Evolutionary conservation across 1,140 invertebrate species (phyloP).

Genomic region (Drosophila ogumai): DNA sequence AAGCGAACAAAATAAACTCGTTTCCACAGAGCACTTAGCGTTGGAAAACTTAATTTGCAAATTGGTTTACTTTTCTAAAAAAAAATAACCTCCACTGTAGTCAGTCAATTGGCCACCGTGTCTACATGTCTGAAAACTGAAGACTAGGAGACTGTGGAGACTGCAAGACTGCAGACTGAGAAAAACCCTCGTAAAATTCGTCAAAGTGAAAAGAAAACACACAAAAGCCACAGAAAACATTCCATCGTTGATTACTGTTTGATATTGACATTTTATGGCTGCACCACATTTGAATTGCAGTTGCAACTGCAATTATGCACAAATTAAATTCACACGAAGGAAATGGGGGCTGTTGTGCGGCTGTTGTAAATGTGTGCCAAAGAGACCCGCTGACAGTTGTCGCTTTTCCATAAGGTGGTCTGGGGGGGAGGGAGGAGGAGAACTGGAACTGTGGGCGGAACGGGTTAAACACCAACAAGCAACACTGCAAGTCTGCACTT

Average conservation of each 20-base stretch:
- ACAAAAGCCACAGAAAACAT: conserved; percentile 38
- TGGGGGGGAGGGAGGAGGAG: background rate
- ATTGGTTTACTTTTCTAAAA: conserved; percentile 63
- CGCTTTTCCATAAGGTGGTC: conserved; percentile 21
- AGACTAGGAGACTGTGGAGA: background rate
- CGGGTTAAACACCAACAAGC: conserved; percentile 35
- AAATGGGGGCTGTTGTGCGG: conserved; percentile 16
- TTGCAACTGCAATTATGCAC: conserved; percentile 72
- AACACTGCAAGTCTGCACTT: conserved; percentile 44
- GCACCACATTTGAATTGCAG: conserved; percentile 30
- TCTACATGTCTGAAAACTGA: conserved; percentile 45
- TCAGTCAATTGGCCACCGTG: conserved; percentile 33
- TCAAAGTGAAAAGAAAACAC: conserved; percentile 49
- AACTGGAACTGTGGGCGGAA: conserved; percentile 42
- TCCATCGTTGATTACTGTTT: conserved; percentile 64
- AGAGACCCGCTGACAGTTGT: conserved; percentile 52
- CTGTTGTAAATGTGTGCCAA: conserved; percentile 61
- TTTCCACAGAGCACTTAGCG: conserved; percentile 45
- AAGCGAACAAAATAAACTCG: conserved; percentile 34
- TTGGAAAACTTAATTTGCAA: conserved; percentile 72
- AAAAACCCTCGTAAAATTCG: conserved; percentile 36
- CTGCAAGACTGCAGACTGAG: conserved; percentile 6
- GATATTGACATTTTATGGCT: conserved; percentile 77
- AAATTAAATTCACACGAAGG: conserved; percentile 76
- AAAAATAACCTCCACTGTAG: conserved; percentile 17